A percentile compares a stretch with the other conserved stretches of the same genome.
These are phyloP conservation scores for Anarsia innoxiella DNA, from an alignment of 2,888 invertebrate species.

Conservation along the genomic window DNA sequence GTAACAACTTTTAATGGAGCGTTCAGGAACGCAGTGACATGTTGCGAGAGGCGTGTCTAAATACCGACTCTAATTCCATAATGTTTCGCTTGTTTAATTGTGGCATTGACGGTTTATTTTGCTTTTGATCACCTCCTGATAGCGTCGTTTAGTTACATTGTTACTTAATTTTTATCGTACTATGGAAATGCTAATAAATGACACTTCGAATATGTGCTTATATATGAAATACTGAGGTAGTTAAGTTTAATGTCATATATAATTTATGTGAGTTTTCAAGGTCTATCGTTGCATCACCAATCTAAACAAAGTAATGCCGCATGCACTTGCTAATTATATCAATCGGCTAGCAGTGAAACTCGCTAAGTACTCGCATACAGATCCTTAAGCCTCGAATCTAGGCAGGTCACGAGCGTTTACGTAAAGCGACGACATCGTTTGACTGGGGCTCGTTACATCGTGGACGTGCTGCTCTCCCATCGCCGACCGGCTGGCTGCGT, in stretches of 20 bases:
- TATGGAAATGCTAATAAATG: too few species aligned
- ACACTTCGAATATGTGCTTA: too few species aligned
- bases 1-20: conserved; percentile 17
- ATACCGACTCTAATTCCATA: conserved; percentile 13
- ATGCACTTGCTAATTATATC: conserved; percentile 6
- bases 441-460: conserved; percentile 15
- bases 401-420: conserved; percentile 35
- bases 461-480: conserved; percentile 18
- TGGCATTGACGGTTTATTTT: too few species aligned
- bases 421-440: conserved; percentile 28
- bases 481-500: conserved; percentile 27
- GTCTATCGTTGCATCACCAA: conserved; percentile 1
- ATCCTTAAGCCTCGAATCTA: conserved; percentile 17
- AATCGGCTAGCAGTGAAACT: conserved; percentile 3
- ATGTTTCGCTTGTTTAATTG: conserved; percentile 12
- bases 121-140: too few species aligned
- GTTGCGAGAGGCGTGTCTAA: conserved; percentile 13
- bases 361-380: conserved; percentile 8
- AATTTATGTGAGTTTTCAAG: too few species aligned
- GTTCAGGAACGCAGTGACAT: conserved; percentile 19
- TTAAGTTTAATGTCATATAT: too few species aligned
- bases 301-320: conserved; percentile 2
- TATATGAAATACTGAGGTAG: too few species aligned
- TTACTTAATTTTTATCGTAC: too few species aligned
- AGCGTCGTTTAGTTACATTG: too few species aligned